Evolutionary conservation across 2,888 invertebrate genomes (phyloP), one percentile per base, ranked within the genome.

Genomic region (Cheilosia scutellata): DNA sequence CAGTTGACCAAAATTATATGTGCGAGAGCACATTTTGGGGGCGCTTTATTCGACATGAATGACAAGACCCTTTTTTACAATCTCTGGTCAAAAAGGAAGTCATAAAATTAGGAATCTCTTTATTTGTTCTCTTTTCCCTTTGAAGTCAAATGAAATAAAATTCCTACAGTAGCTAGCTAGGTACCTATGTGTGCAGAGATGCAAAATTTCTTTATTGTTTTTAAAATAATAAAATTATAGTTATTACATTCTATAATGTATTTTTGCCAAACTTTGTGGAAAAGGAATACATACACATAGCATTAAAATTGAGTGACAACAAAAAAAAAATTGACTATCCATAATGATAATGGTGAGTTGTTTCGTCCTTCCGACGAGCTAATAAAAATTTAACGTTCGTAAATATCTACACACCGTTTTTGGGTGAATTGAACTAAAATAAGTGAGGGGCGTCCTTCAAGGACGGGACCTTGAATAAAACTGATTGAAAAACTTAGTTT

Each of bases 101-200:
- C 70, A 70, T 84, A 71, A 84, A 80, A 84, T 84, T 76, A 84
- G 60, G 70, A 79, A 75, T 76, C 71, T 7, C 5, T 16, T 66
- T 58, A 49, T 72, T 60, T 47, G 20, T 20, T 20, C 20, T 49
- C 31, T 31, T 31, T 47, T 33, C 29, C 44, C 29, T 78, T 82
- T 33, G 20, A 68, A 78, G 49, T 57, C 40, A 25, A 27, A 29
- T n/a, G 11, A 47, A 51, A 51, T 51, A n/a, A 9, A 49, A 71
- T 58, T 63, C 40, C 16, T 29, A 42, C 47, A 27, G 31, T 53
- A 29, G 42, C 49, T 60, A n/a, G n/a, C n/a, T n/a, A n/a, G n/a
- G n/a, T n/a, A n/a, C n/a, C n/a, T n/a, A 6, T 16, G 20, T 25
- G 29, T 66, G 66, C 33, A 33, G 16, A 83, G 71, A 80, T 71